Percentiles rank a stretch among this genome's conserved stretches.
Conservation (phyloP, 2,797 vertebrate species). For the Xenopus petersii region DNA sequence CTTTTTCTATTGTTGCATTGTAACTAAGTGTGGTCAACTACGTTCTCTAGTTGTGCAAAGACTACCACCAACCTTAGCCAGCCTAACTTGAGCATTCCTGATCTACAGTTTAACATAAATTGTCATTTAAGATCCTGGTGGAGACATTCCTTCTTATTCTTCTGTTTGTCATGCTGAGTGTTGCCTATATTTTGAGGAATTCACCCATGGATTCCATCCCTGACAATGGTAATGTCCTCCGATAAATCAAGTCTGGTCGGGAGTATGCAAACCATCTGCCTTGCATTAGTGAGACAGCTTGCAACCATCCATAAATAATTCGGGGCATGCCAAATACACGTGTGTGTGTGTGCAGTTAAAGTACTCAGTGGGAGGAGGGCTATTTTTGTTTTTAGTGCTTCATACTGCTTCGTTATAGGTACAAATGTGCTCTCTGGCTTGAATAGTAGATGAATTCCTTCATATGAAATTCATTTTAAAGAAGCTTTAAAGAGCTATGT, state of each 20-base stretch:
- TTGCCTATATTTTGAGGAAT: background rate
- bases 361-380: background rate
- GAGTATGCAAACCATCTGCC: slow-evolving; percentile 32
- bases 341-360: slow-evolving; percentile 8
- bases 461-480: too few species aligned
- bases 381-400: slow-evolving; percentile 14
- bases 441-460: background rate
- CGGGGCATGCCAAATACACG: slow-evolving; percentile 29
- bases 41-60: too few species aligned
- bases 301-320: slow-evolving; percentile 26
- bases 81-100: too few species aligned
- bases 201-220: slow-evolving; percentile 1
- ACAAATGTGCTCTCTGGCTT: background rate
- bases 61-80: too few species aligned
- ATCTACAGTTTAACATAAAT: too few species aligned
- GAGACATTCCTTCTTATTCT: too few species aligned
- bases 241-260: slow-evolving; percentile 20
- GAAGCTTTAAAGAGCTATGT: too few species aligned
- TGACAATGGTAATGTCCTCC: slow-evolving; percentile 11
- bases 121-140: too few species aligned
- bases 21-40: too few species aligned
- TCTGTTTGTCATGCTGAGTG: background rate
- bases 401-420: slow-evolving; percentile 16
- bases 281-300: slow-evolving; percentile 28
- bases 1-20: too few species aligned